Evolutionary conservation across 2,113 vertebrate species (phyloP), one percentile per base, ranked within the genome.

Genomic region (Centropristis striata): DNA sequence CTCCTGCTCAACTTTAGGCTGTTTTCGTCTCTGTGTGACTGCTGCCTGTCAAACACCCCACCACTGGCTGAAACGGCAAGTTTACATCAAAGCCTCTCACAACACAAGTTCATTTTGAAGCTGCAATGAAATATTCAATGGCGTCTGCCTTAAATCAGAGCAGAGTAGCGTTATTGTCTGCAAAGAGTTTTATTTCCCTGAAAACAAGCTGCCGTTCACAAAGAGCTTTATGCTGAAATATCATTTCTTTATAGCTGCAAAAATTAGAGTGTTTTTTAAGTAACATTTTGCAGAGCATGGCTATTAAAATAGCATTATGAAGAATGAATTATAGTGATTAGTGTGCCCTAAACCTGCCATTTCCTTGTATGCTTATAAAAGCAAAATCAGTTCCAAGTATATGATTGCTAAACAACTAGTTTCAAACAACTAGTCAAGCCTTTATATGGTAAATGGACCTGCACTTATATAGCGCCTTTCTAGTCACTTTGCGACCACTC

Each of bases 91-190:
- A 87, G 86, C 77, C 49, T 7, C 54, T 81, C 70, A 39, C 67
- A 74, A 37, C 65, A 68, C 73, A 85, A 85, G 72, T 81, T 91
- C 72, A 81, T 84, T 90, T 81, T 85, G 83, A 90, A 91, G 83
- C 75, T 65, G 60, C 71, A 80, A 81, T 90, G 71, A 91, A 93
- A 87, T 78, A 91, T 92, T 89, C 71, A 88, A n/a, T 55, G 57
- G 46, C 28, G 68, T 80, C 80, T 87, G 44, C 53, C 60, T 89
- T 71, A 84, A 87, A 90, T 88, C 86, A 86, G 58, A 64, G 46
- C 58, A 21, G 54, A 80, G 58, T 37, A 11, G 46, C 28, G n/a
- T 72, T 83, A 53, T 88, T 86, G 23, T 47, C 58, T 27, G 53
- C 81, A 73, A 74, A 73, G 50, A 59, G 61, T 70, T 78, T n/a